phyloP scores from a whole-genome alignment of 2,113 vertebrate genomes.

The Pungitius pungitius region DNA sequence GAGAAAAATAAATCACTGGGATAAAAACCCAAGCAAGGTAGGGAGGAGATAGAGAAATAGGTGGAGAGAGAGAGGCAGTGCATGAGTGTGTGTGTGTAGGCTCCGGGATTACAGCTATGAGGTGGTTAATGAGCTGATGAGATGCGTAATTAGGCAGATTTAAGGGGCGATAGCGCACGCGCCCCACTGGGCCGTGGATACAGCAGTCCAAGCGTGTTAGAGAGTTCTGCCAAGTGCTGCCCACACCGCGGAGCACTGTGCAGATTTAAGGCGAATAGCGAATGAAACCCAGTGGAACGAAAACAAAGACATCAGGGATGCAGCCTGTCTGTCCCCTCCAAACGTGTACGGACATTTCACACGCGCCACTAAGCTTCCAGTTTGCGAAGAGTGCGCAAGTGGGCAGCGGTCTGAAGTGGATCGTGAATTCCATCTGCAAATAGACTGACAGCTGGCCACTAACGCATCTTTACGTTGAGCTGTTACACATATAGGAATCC shows the following conservation, averaged over 20 bases:
- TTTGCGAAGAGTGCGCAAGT: background rate
- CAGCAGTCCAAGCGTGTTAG: constrained; percentile 66
- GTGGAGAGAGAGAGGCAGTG: constrained; percentile 25
- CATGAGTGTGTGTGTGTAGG: constrained; percentile 34
- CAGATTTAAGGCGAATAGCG: constrained; percentile 40
- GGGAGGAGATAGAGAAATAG: constrained; percentile 26
- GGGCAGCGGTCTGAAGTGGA: background rate
- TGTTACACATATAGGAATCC: background rate
- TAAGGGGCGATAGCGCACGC: constrained; percentile 56
- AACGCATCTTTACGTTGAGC: background rate
- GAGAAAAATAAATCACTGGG: too few relatives aligned
- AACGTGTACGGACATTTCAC: constrained; percentile 5
- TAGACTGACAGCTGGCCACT: constrained; percentile 14
- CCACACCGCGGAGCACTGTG: constrained; percentile 22
- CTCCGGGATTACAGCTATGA: constrained; percentile 61
- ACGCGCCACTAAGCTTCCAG: constrained; percentile 2
- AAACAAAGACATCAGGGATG: constrained; percentile 34
- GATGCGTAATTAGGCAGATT: constrained; percentile 77
- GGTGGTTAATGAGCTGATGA: constrained; percentile 62
- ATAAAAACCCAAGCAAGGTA: constrained; percentile 25
- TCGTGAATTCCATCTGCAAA: constrained; percentile 4
- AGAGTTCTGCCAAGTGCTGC: constrained; percentile 40
- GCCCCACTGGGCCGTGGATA: constrained; percentile 57
- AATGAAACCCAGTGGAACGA: constrained; percentile 32
- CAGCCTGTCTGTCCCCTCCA: constrained; percentile 22